Percentiles rank a stretch among this genome's conserved stretches.
phyloP scores from a whole-genome alignment of 2,888 invertebrate species.

The Mycalesis mineus region DNA sequence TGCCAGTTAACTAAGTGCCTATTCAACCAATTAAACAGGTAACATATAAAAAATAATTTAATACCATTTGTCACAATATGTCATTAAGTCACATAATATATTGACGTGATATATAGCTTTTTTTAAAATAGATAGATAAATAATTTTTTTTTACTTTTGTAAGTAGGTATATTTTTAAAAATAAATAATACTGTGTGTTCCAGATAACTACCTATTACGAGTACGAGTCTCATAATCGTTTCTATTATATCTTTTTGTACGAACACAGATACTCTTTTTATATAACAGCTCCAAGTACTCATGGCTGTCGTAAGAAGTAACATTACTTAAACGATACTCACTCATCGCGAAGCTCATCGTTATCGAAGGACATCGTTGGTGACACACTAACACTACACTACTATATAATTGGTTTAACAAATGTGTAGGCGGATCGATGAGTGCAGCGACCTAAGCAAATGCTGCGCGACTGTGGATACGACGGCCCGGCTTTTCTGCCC shows the following conservation, averaged over 20 bases:
- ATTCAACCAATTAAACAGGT: neutral
- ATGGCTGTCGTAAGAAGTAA: neutral
- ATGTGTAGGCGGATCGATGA: constrained; percentile 53
- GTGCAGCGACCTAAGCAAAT: constrained; percentile 44
- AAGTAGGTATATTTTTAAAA: neutral
- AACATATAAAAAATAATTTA: neutral
- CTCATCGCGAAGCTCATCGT: constrained; percentile 84
- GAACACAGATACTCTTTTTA: neutral
- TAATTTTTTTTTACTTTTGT: too few species aligned
- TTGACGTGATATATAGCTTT: too few species aligned
- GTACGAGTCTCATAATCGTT: neutral
- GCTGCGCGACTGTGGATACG: constrained; percentile 51
- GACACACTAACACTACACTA: constrained; percentile 42
- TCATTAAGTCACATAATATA: too few species aligned
- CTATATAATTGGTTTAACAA: constrained; percentile 37
- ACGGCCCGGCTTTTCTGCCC: constrained; percentile 50
- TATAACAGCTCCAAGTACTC: neutral
- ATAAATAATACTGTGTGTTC: neutral
- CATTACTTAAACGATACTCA: constrained; percentile 70
- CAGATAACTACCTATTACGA: neutral
- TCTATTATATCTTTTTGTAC: neutral
- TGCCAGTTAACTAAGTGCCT: neutral
- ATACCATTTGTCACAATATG: neutral
- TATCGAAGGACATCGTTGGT: constrained; percentile 76
- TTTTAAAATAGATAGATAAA: too few species aligned